A percentile compares a stretch with the other conserved stretches of the same genome.
Evolutionary conservation across 2,888 invertebrate genomes (phyloP).

Genomic region (Parnassius apollo): DNA sequence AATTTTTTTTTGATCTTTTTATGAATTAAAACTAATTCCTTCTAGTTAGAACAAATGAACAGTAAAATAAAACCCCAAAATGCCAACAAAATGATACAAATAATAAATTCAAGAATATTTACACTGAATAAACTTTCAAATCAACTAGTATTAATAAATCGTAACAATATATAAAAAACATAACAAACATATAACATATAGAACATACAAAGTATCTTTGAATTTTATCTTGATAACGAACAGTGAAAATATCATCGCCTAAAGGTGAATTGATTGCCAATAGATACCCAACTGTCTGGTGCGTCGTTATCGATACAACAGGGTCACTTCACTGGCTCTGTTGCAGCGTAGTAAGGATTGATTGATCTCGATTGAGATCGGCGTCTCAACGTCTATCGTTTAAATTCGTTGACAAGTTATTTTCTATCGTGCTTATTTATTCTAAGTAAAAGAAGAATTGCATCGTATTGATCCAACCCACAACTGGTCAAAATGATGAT

Average conservation of each 20-base stretch:
- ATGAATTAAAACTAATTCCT: too few relatives aligned
- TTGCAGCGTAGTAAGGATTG: slow-evolving; percentile 33
- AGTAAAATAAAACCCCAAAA: too few relatives aligned
- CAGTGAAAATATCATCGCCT: slow-evolving; percentile 42
- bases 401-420: slow-evolving; percentile 30
- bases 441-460: background rate
- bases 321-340: slow-evolving; percentile 43
- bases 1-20: too few relatives aligned
- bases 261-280: slow-evolving; percentile 40
- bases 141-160: slow-evolving; percentile 7
- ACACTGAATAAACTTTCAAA: background rate
- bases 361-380: slow-evolving; percentile 40
- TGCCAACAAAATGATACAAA: too few relatives aligned
- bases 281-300: slow-evolving; percentile 49
- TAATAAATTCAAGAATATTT: too few relatives aligned
- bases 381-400: slow-evolving; percentile 38
- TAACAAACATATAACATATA: slow-evolving; percentile 15
- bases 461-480: too few relatives aligned
- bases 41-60: too few relatives aligned
- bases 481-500: too few relatives aligned
- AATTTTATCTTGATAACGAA: slow-evolving; percentile 32
- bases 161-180: slow-evolving; percentile 19
- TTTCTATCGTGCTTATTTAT: slow-evolving; percentile 28
- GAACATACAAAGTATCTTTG: slow-evolving; percentile 13
- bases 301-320: slow-evolving; percentile 46